Percentiles rank a stretch among this genome's conserved stretches.
These are phyloP conservation scores for Musca domestica DNA, from an alignment of 1,140 invertebrate genomes.

Conservation along the genomic window DNA sequence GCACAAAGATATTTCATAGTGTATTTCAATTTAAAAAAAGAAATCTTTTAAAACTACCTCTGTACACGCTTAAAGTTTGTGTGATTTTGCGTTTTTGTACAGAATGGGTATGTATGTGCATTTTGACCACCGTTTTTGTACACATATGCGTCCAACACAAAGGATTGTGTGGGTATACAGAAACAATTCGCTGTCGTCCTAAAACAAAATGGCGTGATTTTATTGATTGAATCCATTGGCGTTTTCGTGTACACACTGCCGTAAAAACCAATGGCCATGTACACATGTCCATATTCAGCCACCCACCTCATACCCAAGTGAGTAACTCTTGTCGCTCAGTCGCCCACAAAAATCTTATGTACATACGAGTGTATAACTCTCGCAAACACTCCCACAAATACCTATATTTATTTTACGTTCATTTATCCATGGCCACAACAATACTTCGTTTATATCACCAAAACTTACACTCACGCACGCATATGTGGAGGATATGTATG, in stretches of 20 bases:
- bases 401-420: neutral
- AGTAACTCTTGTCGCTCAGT: neutral
- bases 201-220: conserved; percentile 22
- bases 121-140: too few species aligned
- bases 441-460: conserved; percentile 2
- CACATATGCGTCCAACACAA: too few species aligned
- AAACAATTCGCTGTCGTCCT: neutral
- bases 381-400: neutral
- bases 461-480: neutral
- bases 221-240: conserved; percentile 22
- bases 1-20: too few species aligned
- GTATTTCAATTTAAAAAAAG: too few species aligned
- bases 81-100: too few species aligned
- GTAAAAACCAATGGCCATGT: neutral
- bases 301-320: neutral
- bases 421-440: conserved; percentile 1
- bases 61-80: too few species aligned
- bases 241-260: neutral
- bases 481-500: neutral
- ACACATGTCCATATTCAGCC: neutral
- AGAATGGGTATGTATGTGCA: too few species aligned
- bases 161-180: too few species aligned
- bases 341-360: neutral
- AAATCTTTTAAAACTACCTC: too few species aligned
- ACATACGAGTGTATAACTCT: neutral